A percentile compares a stretch with the other conserved stretches of the same genome.
Evolutionary conservation across 37 sponge, comb jelly and placozoan species (phyloP).

Genomic region (Oscarella lobularis): DNA sequence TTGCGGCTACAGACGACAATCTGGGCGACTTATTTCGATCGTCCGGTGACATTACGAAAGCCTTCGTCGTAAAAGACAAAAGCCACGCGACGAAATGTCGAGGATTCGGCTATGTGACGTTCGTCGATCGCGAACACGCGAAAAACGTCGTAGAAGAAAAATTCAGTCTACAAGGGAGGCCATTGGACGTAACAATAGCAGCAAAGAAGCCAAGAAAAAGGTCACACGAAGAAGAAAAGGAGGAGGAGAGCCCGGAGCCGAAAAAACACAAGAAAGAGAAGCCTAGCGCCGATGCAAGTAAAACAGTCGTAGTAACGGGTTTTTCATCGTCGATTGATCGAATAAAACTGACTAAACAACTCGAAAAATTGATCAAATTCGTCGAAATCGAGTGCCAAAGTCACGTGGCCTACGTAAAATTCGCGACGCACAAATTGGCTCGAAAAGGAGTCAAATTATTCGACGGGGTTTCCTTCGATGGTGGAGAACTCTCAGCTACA

Average conservation of each 20-base stretch:
- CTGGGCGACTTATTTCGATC: background rate
- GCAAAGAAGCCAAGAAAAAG: background rate
- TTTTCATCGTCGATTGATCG: background rate
- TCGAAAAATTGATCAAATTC: background rate
- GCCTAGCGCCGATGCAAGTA: background rate
- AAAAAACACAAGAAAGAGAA: background rate
- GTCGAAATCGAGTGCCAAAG: background rate
- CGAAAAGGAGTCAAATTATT: background rate
- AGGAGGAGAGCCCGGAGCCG: background rate
- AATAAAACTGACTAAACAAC: background rate
- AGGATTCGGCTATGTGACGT: constrained; percentile 2
- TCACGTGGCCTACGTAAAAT: background rate
- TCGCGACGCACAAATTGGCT: background rate
- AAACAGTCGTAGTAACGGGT: background rate
- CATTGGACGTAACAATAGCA: background rate
- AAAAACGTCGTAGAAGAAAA: background rate
- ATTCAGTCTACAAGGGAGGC: background rate
- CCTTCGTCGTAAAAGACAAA: background rate
- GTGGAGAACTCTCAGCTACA: background rate
- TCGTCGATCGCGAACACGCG: background rate
- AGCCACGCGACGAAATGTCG: background rate
- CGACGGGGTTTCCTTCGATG: background rate
- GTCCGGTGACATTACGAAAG: background rate
- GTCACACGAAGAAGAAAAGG: background rate
- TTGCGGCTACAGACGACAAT: background rate